Conservation (phyloP, 2,113 vertebrate genomes). For the Pagrus major region DNA sequence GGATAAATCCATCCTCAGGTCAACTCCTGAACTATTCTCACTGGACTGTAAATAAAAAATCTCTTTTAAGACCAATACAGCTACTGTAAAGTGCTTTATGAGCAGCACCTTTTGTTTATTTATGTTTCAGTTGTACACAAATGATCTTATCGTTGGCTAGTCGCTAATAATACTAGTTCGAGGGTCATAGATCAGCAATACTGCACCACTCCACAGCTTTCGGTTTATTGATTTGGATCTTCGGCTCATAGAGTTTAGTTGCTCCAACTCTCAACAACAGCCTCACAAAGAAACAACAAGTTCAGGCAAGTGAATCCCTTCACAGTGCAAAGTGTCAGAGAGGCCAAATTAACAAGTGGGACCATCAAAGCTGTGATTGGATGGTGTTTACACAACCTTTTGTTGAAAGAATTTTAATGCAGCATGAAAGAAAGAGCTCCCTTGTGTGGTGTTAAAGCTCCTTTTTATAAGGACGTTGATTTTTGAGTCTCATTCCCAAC, state of each 20-base stretch:
- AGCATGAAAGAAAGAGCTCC: background rate
- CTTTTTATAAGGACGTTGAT: no score
- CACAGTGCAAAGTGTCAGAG: background rate
- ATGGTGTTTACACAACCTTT: background rate
- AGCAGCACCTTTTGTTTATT: background rate
- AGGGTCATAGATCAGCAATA: constrained; percentile 11
- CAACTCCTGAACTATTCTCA: constrained; percentile 4
- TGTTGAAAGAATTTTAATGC: background rate
- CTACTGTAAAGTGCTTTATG: background rate
- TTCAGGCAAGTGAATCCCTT: constrained; percentile 6
- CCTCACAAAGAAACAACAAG: background rate
- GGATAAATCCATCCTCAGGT: constrained; percentile 29
- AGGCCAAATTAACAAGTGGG: constrained; percentile 32
- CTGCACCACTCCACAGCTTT: constrained; percentile 1
- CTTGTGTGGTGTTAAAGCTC: no score
- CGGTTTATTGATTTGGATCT: constrained; percentile 20
- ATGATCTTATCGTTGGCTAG: background rate
- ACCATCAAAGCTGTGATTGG: constrained; percentile 28
- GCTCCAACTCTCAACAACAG: constrained; percentile 8
- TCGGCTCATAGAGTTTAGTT: constrained; percentile 10
- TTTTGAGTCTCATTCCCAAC: no score
- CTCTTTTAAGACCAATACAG: constrained; percentile 6
- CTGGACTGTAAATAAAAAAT: constrained; percentile 31
- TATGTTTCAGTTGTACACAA: background rate
- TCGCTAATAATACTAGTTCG: background rate